phyloP scores from a whole-genome alignment of 2,113 vertebrate genomes.

The Eclectus roratus region DNA sequence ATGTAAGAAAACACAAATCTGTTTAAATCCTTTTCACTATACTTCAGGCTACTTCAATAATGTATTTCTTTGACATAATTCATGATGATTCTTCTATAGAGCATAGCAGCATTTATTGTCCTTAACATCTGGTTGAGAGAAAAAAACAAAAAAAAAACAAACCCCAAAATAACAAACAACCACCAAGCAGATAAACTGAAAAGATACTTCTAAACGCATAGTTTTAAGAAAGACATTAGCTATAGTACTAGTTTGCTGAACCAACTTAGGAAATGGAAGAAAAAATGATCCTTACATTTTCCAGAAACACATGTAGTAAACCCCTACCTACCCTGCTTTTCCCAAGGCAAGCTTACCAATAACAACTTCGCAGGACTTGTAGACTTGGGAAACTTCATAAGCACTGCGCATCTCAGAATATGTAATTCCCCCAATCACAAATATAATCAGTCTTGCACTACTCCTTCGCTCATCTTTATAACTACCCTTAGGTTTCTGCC shows the following conservation, averaged over 20 bases:
- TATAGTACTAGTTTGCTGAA: not conserved
- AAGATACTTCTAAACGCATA: not conserved
- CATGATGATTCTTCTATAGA: not conserved
- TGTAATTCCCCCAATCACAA: slow-evolving; percentile 90
- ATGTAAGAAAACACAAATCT: not conserved
- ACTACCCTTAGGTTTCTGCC: slow-evolving; percentile 77
- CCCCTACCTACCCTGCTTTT: not conserved
- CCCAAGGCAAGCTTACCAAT: slow-evolving; percentile 80
- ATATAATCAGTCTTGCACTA: slow-evolving; percentile 88
- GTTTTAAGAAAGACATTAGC: not conserved
- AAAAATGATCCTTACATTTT: not conserved
- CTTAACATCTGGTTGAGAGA: not conserved
- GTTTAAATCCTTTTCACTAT: not conserved
- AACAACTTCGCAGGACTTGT: slow-evolving; percentile 90
- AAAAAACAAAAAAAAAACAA: not conserved
- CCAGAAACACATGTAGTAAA: fast-evolving
- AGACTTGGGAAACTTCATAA: slow-evolving; percentile 88
- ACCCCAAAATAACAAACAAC: not conserved
- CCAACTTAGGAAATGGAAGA: fast-evolving
- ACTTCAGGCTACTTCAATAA: not conserved
- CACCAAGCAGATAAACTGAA: not conserved
- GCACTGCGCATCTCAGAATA: slow-evolving; percentile 93
- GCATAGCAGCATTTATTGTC: not conserved
- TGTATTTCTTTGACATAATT: not conserved
- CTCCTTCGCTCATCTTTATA: slow-evolving; percentile 80